Evolutionary conservation across 64 coral and sea anemone species (phyloP), one percentile per base, ranked within the genome.

Genomic region (Pocillopora damicornis): DNA sequence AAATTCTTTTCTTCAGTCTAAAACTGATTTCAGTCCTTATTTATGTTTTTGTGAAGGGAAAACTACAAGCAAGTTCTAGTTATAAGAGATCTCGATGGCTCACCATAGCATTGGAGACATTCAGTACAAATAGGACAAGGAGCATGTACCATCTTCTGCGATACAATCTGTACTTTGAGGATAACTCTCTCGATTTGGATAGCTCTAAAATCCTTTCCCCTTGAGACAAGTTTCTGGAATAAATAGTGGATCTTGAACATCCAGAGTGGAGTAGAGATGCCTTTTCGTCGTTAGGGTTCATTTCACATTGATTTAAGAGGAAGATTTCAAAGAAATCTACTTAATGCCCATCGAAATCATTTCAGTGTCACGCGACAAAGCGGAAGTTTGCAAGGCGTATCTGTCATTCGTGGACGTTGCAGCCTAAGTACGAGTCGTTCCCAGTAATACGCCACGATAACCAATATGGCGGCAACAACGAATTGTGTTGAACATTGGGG

Each of bases 61-160:
- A 51, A 51, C 42, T 51, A 51, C 42, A 51, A 51, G 42, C 42
- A 51, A 51, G 3, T 51, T 51, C 42, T 7, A 51, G 42, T 7
- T 4, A 2, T 51, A 51, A 51, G 42, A 51, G 42, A 77, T 17
- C 36, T 59, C 2, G 38, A 20, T 17, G 45, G 89, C 90, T 92
- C 84, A 98, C 95, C 92, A 98, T 92, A 23, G 92, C 95, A 81
- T 98, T 98, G 10, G 92, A 94, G 42, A 95, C 91, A 78, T 92
- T 94, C 1, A 98, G 59, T 23, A 98, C 42, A 76, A 87, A 92
- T 15, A 98, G 86, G 5, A 94, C 96, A 6, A 89, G 35, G 2
- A 98, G 87, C 90, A 98, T 92, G 38, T 89, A 98, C 96, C 96
- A 98, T 76, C 96, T 78, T 74, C 87, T 86, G 38, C 82, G 64